These are phyloP conservation scores for Erebia ligea DNA, from an alignment of 2,888 invertebrate species.

Conservation along the genomic window DNA sequence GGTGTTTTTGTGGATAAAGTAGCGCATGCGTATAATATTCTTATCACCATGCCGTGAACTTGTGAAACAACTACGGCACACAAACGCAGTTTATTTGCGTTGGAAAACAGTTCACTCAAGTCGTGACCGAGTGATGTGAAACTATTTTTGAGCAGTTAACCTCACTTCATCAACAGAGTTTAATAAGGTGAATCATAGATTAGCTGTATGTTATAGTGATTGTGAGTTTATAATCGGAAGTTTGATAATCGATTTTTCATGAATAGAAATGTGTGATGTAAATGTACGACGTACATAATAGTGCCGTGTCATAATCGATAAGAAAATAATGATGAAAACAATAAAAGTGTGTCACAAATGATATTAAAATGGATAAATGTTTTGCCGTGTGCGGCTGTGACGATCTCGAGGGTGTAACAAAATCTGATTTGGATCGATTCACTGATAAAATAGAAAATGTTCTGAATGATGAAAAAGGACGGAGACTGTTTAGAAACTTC, in stretches of 20 bases:
- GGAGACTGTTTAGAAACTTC: constrained; percentile 73
- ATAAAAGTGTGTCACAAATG: constrained; percentile 54
- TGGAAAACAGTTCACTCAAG: constrained; percentile 49
- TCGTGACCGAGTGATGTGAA: constrained; percentile 51
- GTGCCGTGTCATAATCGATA: constrained; percentile 58
- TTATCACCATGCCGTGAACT: constrained; percentile 35
- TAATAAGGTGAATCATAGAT: constrained; percentile 56
- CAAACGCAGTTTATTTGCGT: constrained; percentile 67
- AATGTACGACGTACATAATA: constrained; percentile 24
- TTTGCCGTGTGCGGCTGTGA: constrained; percentile 76
- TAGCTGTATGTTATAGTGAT: constrained; percentile 11
- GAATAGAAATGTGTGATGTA: constrained; percentile 22
- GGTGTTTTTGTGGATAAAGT: constrained; percentile 18
- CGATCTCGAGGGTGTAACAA: constrained; percentile 69
- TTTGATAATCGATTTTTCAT: constrained; percentile 8
- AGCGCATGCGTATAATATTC: constrained; percentile 35
- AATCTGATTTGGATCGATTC: constrained; percentile 76
- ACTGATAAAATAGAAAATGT: constrained; percentile 80
- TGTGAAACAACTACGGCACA: constrained; percentile 38
- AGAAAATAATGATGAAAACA: constrained; percentile 51
- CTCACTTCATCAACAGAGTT: constrained; percentile 59
- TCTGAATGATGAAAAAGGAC: constrained; percentile 73
- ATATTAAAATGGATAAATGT: constrained; percentile 75
- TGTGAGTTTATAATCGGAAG: constrained; percentile 20
- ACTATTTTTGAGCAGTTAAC: constrained; percentile 73